A percentile compares a stretch with the other conserved stretches of the same genome.
phyloP scores from a whole-genome alignment of 1,140 invertebrate genomes.

The Pogonomyrmex barbatus region DNA sequence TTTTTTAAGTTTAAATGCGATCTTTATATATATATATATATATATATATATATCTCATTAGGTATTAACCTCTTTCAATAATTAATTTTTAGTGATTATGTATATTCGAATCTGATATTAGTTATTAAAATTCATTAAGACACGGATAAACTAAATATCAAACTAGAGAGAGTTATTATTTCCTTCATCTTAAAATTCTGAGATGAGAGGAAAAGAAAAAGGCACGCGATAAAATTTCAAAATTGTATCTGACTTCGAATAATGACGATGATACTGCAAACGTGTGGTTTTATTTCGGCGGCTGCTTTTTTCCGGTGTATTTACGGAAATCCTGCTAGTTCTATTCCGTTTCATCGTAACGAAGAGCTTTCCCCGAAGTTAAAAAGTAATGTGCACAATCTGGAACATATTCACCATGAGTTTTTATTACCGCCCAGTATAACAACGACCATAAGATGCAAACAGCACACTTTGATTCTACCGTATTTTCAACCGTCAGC shows the following conservation, averaged over 20 bases:
- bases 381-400: constrained; percentile 31
- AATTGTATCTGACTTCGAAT: neutral
- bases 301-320: constrained; percentile 21
- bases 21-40: neutral
- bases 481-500: neutral
- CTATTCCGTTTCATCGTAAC: constrained; percentile 38
- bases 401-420: constrained; percentile 49
- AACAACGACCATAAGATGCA: constrained; percentile 17
- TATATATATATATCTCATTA: neutral
- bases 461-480: constrained; percentile 24
- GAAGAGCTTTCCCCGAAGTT: constrained; percentile 45
- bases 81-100: neutral
- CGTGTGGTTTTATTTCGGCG: constrained; percentile 35
- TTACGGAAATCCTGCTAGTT: constrained; percentile 40
- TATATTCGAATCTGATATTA: neutral
- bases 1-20: neutral
- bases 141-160: too few species aligned
- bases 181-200: neutral
- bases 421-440: constrained; percentile 45
- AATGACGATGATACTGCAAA: constrained; percentile 20
- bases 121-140: neutral
- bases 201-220: neutral
- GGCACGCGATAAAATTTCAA: neutral
- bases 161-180: neutral
- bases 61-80: neutral